These are phyloP conservation scores for Cladorhizidae sp. DNA, from an alignment of 37 sponge, comb jelly and placozoan species.

Conservation along the genomic window DNA sequence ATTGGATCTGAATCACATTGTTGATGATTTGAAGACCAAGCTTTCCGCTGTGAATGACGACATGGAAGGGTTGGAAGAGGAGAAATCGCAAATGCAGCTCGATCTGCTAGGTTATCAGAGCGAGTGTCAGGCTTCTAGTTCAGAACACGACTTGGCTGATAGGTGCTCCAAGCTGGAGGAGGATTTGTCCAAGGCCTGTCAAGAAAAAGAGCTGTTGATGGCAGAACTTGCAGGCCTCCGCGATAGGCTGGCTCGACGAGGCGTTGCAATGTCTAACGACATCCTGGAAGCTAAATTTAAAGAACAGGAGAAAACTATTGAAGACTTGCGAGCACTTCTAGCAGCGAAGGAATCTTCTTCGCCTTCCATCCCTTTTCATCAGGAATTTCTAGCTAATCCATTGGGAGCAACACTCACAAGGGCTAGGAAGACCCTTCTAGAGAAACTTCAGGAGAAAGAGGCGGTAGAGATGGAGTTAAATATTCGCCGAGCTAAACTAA, in stretches of 20 bases:
- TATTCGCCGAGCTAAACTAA: conserved; percentile 56
- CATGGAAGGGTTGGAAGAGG: conserved; percentile 10
- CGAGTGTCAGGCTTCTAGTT: not conserved
- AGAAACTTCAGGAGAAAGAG: conserved; percentile 62
- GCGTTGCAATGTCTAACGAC: not conserved
- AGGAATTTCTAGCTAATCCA: not conserved
- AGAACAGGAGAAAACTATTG: conserved; percentile 23
- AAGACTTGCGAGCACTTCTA: conserved; percentile 7
- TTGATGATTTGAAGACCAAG: not conserved
- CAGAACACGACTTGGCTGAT: conserved; percentile 2
- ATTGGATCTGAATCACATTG: conserved; percentile 1
- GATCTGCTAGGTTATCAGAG: not conserved
- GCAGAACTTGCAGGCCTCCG: conserved; percentile 10
- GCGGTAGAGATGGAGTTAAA: conserved; percentile 53
- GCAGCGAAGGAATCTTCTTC: conserved; percentile 2
- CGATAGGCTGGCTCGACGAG: not conserved
- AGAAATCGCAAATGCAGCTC: not conserved
- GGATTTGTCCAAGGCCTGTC: not conserved
- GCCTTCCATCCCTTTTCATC: not conserved
- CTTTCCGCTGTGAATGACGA: conserved; percentile 4
- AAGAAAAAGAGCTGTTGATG: conserved; percentile 1
- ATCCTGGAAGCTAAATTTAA: conserved; percentile 18
- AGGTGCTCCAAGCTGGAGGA: conserved; percentile 2
- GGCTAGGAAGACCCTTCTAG: conserved; percentile 41
- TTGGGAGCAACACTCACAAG: conserved; percentile 50